Evolutionary conservation across 2,113 vertebrate species (phyloP).

Genomic region (Lontra canadensis): DNA sequence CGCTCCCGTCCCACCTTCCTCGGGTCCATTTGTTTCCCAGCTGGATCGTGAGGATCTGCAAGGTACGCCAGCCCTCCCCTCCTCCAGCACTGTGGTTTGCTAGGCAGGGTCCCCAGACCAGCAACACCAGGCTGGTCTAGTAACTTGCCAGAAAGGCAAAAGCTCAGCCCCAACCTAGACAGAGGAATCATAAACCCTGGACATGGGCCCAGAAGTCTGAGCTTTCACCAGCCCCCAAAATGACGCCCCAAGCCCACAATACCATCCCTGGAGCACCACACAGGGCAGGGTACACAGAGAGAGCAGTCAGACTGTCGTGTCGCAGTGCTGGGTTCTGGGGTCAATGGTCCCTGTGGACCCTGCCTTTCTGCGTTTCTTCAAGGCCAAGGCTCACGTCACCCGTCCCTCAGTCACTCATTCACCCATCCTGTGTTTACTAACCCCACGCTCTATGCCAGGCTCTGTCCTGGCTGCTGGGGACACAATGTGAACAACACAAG

Average conservation of each 20-base stretch:
- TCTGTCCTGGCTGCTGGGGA: neutral
- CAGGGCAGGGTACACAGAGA: neutral
- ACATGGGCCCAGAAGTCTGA: neutral
- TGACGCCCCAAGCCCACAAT: fast-evolving
- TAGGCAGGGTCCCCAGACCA: neutral
- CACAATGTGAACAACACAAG: neutral
- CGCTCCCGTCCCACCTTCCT: neutral
- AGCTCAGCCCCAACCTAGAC: neutral
- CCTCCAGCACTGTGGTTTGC: neutral
- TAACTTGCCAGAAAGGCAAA: neutral
- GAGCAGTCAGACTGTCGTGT: fast-evolving
- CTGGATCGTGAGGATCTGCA: no score
- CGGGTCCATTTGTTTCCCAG: neutral
- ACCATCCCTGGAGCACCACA: neutral
- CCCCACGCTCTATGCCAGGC: neutral
- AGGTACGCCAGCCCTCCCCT: no score
- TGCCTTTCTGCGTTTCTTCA: neutral
- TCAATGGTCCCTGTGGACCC: neutral
- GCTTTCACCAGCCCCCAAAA: neutral
- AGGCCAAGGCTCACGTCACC: neutral
- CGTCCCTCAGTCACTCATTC: neutral
- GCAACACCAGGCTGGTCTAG: neutral
- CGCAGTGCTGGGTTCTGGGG: neutral
- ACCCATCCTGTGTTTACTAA: neutral
- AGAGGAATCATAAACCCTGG: neutral